phyloP scores from a whole-genome alignment of 1,140 invertebrate genomes.

The Apis dorsata region DNA sequence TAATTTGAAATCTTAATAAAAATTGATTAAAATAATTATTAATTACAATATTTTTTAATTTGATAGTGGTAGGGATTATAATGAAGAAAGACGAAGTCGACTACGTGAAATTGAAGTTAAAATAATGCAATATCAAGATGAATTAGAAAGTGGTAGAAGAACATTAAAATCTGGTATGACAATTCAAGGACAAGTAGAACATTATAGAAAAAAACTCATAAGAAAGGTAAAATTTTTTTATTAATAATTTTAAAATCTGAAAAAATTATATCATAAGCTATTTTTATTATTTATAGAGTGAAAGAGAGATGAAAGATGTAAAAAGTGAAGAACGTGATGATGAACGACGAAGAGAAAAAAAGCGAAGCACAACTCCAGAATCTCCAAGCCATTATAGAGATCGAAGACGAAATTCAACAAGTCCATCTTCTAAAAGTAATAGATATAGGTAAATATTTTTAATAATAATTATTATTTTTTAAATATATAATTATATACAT shows the following conservation, averaged over 20 bases:
- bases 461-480: neutral
- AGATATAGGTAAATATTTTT: slow-evolving; percentile 72
- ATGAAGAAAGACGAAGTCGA: slow-evolving; percentile 90
- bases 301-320: slow-evolving; percentile 75
- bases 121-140: slow-evolving; percentile 97
- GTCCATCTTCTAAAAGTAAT: slow-evolving; percentile 68
- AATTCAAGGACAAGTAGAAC: slow-evolving; percentile 91
- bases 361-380: slow-evolving; percentile 75
- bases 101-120: slow-evolving; percentile 96
- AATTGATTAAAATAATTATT: neutral
- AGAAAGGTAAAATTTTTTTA: slow-evolving; percentile 83
- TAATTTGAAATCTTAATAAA: neutral
- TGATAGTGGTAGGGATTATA: slow-evolving; percentile 78
- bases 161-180: slow-evolving; percentile 89
- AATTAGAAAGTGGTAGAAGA: slow-evolving; percentile 92
- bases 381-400: slow-evolving; percentile 76
- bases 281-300: slow-evolving; percentile 71
- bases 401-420: slow-evolving; percentile 71
- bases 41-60: slow-evolving; percentile 5
- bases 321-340: slow-evolving; percentile 77
- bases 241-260: neutral
- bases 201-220: slow-evolving; percentile 94
- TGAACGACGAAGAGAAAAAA: slow-evolving; percentile 75
- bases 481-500: too few relatives aligned
- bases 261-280: slow-evolving; percentile 12